phyloP scores from a whole-genome alignment of 2,888 invertebrate species.

The Gisinianus flammeolus region DNA sequence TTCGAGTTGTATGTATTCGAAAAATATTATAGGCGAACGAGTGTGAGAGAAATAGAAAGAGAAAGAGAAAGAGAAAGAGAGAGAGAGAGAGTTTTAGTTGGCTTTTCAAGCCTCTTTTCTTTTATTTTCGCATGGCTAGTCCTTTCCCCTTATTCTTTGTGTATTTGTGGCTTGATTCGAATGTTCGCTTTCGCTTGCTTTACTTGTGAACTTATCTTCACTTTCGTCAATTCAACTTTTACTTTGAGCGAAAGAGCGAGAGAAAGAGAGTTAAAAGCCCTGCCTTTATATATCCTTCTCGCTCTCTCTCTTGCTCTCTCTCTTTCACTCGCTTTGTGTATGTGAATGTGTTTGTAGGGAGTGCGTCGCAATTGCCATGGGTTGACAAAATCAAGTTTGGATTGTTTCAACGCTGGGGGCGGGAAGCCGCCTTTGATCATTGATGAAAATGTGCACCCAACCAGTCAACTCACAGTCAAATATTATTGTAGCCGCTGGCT shows the following conservation, averaged over 20 bases:
- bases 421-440: constrained; percentile 58
- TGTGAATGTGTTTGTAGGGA: neutral
- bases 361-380: constrained; percentile 26
- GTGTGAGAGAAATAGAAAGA: neutral
- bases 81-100: constrained; percentile 17
- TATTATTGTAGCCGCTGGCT: constrained; percentile 50
- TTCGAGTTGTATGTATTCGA: neutral
- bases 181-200: constrained; percentile 12
- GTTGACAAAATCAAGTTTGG: constrained; percentile 43
- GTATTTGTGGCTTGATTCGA: constrained; percentile 31
- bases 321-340: neutral
- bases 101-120: constrained; percentile 29
- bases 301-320: neutral
- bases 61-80: neutral
- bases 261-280: neutral
- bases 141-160: constrained; percentile 24
- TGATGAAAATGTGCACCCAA: constrained; percentile 59
- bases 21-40: neutral
- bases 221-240: constrained; percentile 31
- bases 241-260: constrained; percentile 15
- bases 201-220: constrained; percentile 28
- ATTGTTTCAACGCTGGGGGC: constrained; percentile 57
- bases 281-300: neutral
- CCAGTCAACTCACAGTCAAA: constrained; percentile 47
- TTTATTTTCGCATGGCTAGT: constrained; percentile 34